Percentiles rank a stretch among this genome's conserved stretches.
phyloP scores from a whole-genome alignment of 2,797 vertebrate genomes.

The Crypturellus tataupa region DNA sequence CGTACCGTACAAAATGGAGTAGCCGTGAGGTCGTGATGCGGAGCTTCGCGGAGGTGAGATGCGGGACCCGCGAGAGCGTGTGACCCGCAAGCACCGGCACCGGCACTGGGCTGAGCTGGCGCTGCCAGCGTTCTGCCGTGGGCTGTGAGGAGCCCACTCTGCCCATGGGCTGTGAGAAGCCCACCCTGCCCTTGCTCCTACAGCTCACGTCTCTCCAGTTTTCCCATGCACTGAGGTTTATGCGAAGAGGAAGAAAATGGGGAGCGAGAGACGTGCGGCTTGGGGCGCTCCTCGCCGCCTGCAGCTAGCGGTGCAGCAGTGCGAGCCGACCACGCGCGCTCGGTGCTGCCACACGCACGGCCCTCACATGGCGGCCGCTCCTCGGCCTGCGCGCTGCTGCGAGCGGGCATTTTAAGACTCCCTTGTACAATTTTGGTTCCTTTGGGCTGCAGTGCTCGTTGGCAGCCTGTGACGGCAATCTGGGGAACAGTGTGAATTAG shows the following conservation, averaged over 20 bases:
- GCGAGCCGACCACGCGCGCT: too few species aligned
- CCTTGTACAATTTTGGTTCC: conserved; percentile 28
- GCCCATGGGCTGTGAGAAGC: background rate
- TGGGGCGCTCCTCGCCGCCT: background rate
- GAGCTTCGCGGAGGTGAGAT: background rate
- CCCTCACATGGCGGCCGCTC: too few species aligned
- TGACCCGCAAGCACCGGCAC: background rate
- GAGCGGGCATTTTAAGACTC: conserved; percentile 62
- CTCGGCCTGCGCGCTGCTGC: background rate
- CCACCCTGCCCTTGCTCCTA: background rate
- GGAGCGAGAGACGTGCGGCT: background rate
- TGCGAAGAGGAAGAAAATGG: background rate
- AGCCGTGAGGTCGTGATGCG: background rate
- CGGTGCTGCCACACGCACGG: too few species aligned
- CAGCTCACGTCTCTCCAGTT: background rate
- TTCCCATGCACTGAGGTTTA: background rate
- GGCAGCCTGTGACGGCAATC: conserved; percentile 20
- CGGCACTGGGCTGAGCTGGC: background rate
- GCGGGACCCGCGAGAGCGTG: too few species aligned
- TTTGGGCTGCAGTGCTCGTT: background rate
- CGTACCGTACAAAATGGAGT: background rate
- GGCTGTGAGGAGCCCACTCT: background rate
- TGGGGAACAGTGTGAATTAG: background rate
- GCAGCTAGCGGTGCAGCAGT: too few species aligned
- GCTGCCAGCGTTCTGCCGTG: background rate